A percentile compares a stretch with the other conserved stretches of the same genome.
phyloP scores from a whole-genome alignment of 2,113 vertebrate species.

The Otus sunia region DNA sequence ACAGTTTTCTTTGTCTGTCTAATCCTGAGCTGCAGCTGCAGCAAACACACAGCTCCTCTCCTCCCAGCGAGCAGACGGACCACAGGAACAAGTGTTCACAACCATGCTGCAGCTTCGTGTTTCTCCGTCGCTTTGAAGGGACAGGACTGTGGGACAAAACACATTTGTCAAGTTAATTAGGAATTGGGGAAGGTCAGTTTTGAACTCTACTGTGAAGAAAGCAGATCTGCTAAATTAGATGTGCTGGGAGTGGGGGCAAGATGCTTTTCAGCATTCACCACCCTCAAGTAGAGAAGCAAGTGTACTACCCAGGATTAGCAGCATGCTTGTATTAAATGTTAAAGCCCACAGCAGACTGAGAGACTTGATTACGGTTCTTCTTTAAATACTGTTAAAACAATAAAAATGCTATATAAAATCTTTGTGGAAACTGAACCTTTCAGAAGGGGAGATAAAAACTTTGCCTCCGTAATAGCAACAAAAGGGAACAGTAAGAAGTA shows the following conservation, averaged over 20 bases:
- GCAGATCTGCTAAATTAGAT: background rate
- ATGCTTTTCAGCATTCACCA: background rate
- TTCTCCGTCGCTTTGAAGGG: slow-evolving; percentile 4
- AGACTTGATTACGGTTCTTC: background rate
- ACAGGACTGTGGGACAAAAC: background rate
- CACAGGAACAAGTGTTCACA: background rate
- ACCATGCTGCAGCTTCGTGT: background rate
- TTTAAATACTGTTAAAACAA: background rate
- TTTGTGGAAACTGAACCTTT: background rate
- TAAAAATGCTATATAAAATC: background rate
- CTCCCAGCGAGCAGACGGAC: background rate
- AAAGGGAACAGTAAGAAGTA: background rate
- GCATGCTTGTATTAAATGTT: background rate
- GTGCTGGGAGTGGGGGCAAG: background rate
- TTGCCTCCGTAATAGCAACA: background rate
- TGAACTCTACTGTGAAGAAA: background rate
- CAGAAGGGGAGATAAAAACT: background rate
- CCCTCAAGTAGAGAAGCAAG: background rate
- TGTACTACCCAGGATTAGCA: background rate
- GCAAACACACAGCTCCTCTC: background rate
- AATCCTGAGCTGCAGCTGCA: background rate
- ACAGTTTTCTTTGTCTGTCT: background rate
- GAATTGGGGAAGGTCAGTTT: background rate
- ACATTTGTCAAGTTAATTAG: slow-evolving; percentile 10
- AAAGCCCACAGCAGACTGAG: background rate